These are phyloP conservation scores for Daboia siamensis DNA, from an alignment of 2,113 vertebrate genomes.

Conservation along the genomic window DNA sequence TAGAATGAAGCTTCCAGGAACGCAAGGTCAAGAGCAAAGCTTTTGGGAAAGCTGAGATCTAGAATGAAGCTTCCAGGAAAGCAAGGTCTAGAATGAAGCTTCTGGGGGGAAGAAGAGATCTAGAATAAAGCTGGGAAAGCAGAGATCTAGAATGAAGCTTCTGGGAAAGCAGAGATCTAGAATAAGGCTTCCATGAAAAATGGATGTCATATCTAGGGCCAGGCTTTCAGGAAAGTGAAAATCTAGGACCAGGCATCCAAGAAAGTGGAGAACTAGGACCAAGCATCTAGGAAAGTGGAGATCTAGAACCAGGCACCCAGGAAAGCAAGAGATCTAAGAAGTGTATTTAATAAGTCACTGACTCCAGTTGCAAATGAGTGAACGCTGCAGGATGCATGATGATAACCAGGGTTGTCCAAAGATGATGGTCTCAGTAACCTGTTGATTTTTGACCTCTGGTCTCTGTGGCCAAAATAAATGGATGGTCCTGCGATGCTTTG, in stretches of 20 bases:
- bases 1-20: no score
- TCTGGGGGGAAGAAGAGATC: no score
- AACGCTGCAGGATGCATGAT: not conserved
- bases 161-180: no score
- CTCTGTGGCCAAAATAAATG: constrained; percentile 17
- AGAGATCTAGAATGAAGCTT: no score
- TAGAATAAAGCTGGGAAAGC: no score
- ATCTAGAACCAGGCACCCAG: not conserved
- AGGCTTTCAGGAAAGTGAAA: no score
- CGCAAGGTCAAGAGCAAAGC: no score
- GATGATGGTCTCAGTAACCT: constrained; percentile 49
- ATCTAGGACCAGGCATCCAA: no score
- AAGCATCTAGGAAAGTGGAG: not conserved
- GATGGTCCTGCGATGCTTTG: constrained; percentile 8
- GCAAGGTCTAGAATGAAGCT: no score
- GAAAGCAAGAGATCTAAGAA: not conserved
- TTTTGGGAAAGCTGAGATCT: no score
- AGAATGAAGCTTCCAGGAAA: not conserved
- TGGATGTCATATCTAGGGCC: no score
- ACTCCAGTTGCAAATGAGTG: not conserved
- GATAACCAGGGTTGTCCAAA: not conserved
- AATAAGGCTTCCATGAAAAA: no score
- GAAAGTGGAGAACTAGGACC: not conserved
- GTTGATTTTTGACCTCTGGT: constrained; percentile 49
- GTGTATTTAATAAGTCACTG: not conserved